phyloP scores from a whole-genome alignment of 2,113 vertebrate genomes.

The Hemicordylus capensis region DNA sequence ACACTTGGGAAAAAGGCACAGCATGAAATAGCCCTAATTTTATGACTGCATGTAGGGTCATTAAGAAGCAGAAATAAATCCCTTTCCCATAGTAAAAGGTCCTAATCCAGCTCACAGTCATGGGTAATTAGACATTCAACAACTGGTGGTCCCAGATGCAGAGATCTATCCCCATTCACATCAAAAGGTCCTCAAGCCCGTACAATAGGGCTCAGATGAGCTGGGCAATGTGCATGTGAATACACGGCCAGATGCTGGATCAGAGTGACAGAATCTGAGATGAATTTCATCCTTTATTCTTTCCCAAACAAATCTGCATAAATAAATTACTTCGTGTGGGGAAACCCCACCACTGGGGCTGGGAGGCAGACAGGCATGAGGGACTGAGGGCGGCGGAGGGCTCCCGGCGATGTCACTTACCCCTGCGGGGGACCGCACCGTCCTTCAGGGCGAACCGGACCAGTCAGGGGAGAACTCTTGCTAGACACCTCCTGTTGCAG shows the following conservation, averaged over 20 bases:
- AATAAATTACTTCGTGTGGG: too few species aligned
- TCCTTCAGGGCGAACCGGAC: too few species aligned
- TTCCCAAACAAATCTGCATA: neutral
- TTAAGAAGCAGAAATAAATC: neutral
- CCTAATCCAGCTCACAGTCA: neutral
- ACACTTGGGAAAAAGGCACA: slow-evolving; percentile 17
- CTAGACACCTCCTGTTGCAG: too few species aligned
- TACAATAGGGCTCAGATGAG: neutral
- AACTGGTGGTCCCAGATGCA: neutral
- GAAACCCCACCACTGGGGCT: too few species aligned
- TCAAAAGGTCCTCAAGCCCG: neutral
- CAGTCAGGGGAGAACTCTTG: too few species aligned
- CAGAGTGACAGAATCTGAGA: neutral
- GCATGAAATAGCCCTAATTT: neutral
- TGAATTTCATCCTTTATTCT: neutral
- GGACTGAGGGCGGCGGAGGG: too few species aligned
- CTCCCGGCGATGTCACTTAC: too few species aligned
- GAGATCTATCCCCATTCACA: neutral
- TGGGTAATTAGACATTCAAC: neutral
- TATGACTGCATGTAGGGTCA: too few species aligned
- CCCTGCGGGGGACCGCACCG: too few species aligned
- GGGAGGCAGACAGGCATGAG: too few species aligned
- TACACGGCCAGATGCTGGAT: neutral
- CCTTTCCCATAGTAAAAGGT: neutral
- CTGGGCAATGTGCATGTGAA: neutral